Percentiles rank a stretch among this genome's conserved stretches.
Conservation (phyloP, 2,888 invertebrate genomes). For the Caenorhabditis sp. region DNA sequence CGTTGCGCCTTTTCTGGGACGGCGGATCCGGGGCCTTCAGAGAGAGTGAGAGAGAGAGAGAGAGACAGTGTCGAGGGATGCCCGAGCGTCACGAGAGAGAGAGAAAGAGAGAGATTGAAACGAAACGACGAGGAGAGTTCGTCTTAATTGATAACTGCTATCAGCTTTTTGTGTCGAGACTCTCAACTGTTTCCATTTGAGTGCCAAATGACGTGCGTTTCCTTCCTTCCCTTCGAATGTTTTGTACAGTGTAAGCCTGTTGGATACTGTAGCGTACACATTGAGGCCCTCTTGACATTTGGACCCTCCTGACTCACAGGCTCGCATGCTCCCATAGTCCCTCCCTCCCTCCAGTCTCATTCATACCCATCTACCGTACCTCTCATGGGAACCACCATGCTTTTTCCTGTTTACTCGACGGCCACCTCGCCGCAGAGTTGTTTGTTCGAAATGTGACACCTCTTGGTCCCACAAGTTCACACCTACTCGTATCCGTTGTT, state of each 20-base stretch:
- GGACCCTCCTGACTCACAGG: no score
- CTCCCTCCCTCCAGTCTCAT: no score
- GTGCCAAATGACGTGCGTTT: conserved; percentile 27
- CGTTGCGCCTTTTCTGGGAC: conserved; percentile 18
- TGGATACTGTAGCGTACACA: no score
- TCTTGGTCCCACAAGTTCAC: conserved; percentile 24
- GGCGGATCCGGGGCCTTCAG: conserved; percentile 6
- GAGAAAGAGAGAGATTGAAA: no score
- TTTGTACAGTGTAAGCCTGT: no score
- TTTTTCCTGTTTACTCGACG: conserved; percentile 41
- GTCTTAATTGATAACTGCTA: conserved; percentile 38
- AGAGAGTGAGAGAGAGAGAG: no score
- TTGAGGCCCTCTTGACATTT: no score
- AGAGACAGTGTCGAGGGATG: conserved; percentile 16
- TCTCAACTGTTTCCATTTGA: no score
- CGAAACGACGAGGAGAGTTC: no score
- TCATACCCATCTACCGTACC: neutral
- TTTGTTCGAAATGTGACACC: conserved; percentile 47
- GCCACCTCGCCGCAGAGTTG: conserved; percentile 34
- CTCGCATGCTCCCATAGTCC: no score
- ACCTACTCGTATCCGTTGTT: conserved; percentile 9
- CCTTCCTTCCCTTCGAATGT: no score
- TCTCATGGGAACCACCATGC: conserved; percentile 21
- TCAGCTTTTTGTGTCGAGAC: conserved; percentile 28
- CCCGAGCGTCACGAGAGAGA: conserved; percentile 24